Evolutionary conservation across 1,140 invertebrate species (phyloP), one percentile per base, ranked within the genome.

Genomic region (Physella acuta): DNA sequence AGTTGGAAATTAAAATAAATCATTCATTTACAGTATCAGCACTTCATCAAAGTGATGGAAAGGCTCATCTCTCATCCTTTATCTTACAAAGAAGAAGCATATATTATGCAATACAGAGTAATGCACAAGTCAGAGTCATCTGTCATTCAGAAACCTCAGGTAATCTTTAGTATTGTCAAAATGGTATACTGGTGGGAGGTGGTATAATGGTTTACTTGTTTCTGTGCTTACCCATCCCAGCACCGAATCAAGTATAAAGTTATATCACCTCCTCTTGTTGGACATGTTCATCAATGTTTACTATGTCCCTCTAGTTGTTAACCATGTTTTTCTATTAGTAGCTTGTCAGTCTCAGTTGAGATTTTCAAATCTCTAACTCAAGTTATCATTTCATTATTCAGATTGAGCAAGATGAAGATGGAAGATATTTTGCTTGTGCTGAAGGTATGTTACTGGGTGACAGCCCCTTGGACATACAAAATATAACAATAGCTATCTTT

Each of bases 11-110:
- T 61, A 36, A 34, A 49, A 26, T 37, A 53, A 56, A 49, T 34
- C 44, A 59, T 26, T 64, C n/a, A 28, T 64, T 63, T 73, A 62
- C 79, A 76, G 72, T 73, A 76, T 70, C 84, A 89, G 2, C 89
- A 90, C 80, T 93, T 96, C 78, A 84, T 91, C 49, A 81, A 87
- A 65, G 87, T 90, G 0, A 88, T 96, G 84, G 88, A 92, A 49
- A 87, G 91, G 76, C 81, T 98, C 44, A 76, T 85, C 3, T 80
- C 88, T 17, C 89, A 93, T 78, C 92, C 93, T 16, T 91, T 91
- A 71, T 78, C 87, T 20, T 79, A 81, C 60, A 77, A 85, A 78
- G 84, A 79, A 20, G 89, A 90, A 82, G 89, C 91, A 59, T 92
- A 93, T 72, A 89, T 96, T 75, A 87, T 89, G 68, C 87, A 90